Evolutionary conservation across 2,888 invertebrate genomes (phyloP), one percentile per base, ranked within the genome.

Genomic region (Electrophaes corylata): DNA sequence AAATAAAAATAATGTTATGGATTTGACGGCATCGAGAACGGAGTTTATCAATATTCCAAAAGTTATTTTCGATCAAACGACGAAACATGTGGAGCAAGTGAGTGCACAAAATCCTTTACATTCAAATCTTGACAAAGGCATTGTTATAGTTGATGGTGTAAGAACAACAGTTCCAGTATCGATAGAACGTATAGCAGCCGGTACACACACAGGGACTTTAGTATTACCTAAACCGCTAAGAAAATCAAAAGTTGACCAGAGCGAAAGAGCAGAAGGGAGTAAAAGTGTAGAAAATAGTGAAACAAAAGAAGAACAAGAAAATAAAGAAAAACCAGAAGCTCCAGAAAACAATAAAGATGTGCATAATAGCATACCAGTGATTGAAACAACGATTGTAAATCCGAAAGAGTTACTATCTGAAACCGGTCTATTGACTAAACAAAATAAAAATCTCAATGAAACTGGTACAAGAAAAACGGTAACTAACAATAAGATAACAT

Each of bases 121-220:
- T 26, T 31, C 33, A 29, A 52, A 45, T 39, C 6, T 16, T 16
- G 39, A 49, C 12, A n/a, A 20, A 10, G 47, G 18, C 16, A 12
- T 43, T 33, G 20, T 43, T 40, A 41, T 47, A 11, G 35, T 52
- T 6, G 12, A 50, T 33, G 5, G 35, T 12, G 46, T 48, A 12
- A 46, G 16, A 35, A 37, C 47, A 35, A 43, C 47, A 16, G 26
- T 26, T 31, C 20, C 19, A 19, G 37, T 35, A 4, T 37, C 37
- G 18, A 35, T 43, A 60, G 29, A 57, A 26, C 56, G 43, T n/a
- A 29, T 16, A 31, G 19, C 23, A 1, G 50, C 35, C 4, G 35
- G 16, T n/a, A 57, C 60, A 18, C 52, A 64, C 31, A 57, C 56
- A 12, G 62, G 55, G 0, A 50, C 50, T 40, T 60, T 55, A 48